phyloP scores from a whole-genome alignment of 1,140 invertebrate species.

The Lethrus apterus region DNA sequence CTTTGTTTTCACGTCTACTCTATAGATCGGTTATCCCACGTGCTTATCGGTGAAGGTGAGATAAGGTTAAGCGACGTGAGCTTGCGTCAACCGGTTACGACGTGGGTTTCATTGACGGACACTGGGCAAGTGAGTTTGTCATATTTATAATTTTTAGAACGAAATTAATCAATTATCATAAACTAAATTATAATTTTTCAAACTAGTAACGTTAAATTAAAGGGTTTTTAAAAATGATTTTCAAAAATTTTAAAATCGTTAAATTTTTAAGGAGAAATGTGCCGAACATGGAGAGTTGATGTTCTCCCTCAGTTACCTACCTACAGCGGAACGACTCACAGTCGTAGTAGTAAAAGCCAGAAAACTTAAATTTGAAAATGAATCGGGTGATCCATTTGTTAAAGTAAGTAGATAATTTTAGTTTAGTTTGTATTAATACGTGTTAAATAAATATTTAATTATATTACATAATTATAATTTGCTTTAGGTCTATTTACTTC shows the following conservation, averaged over 20 bases:
- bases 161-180: neutral
- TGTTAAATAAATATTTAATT: slow-evolving; percentile 10
- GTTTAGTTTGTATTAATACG: neutral
- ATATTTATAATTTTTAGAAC: neutral
- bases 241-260: too few relatives aligned
- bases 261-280: slow-evolving; percentile 43
- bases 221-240: too few relatives aligned
- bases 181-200: neutral
- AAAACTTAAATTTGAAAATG: slow-evolving; percentile 53
- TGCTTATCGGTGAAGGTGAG: slow-evolving; percentile 58
- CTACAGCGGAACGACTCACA: slow-evolving; percentile 70
- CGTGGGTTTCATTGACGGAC: slow-evolving; percentile 57
- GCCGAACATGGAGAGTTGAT: slow-evolving; percentile 64
- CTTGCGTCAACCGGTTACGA: slow-evolving; percentile 49
- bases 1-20: slow-evolving; percentile 57
- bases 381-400: slow-evolving; percentile 47
- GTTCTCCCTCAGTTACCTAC: slow-evolving; percentile 75
- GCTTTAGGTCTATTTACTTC: slow-evolving; percentile 63
- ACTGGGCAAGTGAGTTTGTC: slow-evolving; percentile 47
- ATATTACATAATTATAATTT: neutral
- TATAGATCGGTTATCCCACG: slow-evolving; percentile 54
- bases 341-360: slow-evolving; percentile 75
- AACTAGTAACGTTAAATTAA: too few relatives aligned
- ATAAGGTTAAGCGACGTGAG: slow-evolving; percentile 54
- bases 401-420: slow-evolving; percentile 40